phyloP scores from a whole-genome alignment of 2,888 invertebrate genomes.

The Synanthedon myopaeformis region DNA sequence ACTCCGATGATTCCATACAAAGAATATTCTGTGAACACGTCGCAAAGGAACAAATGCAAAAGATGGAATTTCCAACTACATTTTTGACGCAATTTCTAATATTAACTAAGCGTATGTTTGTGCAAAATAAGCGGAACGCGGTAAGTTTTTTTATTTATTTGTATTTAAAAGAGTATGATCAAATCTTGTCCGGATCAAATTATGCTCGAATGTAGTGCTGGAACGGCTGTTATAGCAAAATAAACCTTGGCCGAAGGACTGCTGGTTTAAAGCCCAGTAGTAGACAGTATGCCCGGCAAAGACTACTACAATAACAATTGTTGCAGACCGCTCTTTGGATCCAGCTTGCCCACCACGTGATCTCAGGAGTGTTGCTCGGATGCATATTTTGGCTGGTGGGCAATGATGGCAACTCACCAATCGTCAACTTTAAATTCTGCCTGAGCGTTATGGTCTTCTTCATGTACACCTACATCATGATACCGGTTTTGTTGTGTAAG shows the following conservation, averaged over 20 bases:
- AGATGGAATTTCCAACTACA: constrained; percentile 65
- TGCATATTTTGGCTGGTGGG: constrained; percentile 70
- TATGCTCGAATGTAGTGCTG: no score
- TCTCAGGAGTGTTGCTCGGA: constrained; percentile 66
- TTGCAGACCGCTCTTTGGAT: constrained; percentile 63
- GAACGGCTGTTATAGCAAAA: no score
- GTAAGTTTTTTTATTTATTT: constrained; percentile 27
- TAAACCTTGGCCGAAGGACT: no score
- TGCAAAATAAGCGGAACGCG: constrained; percentile 67
- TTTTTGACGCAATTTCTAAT: constrained; percentile 67
- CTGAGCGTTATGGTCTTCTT: constrained; percentile 71
- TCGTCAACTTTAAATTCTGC: constrained; percentile 73
- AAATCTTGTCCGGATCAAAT: no score
- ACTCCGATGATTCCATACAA: constrained; percentile 56
- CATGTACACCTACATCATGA: constrained; percentile 74
- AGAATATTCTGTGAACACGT: constrained; percentile 56
- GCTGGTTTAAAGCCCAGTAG: neutral
- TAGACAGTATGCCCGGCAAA: neutral
- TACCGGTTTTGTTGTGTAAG: constrained; percentile 73
- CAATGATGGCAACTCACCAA: constrained; percentile 64
- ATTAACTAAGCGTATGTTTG: constrained; percentile 62
- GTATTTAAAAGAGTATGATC: no score
- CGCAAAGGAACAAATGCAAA: constrained; percentile 47
- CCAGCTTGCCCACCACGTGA: constrained; percentile 67
- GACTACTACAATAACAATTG: neutral